These are phyloP conservation scores for Aviceda subcristata DNA, from an alignment of 2,113 vertebrate genomes.

Conservation along the genomic window DNA sequence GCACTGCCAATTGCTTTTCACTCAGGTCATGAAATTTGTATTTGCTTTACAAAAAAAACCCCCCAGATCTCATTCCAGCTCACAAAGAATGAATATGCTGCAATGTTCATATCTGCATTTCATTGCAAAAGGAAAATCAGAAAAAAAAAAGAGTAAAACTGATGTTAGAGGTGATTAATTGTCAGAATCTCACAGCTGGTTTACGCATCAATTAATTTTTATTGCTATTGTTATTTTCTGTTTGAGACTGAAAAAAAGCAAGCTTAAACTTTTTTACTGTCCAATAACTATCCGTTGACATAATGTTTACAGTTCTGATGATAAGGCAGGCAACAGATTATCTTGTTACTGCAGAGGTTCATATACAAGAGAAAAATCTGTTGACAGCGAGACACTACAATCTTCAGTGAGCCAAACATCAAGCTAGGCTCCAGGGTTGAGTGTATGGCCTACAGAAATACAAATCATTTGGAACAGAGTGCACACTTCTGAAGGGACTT, in stretches of 20 bases:
- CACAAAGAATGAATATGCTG: not conserved
- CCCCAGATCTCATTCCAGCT: not conserved
- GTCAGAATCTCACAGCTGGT: rapidly evolving
- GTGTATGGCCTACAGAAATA: not conserved
- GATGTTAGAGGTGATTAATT: not conserved
- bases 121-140: not conserved
- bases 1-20: not conserved
- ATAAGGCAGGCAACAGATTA: not conserved
- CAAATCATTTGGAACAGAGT: not conserved
- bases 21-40: not conserved
- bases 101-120: not conserved
- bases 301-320: not conserved
- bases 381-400: not conserved
- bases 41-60: not conserved
- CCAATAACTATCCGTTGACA: not conserved
- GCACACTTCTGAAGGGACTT: not conserved
- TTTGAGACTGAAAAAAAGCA: not conserved
- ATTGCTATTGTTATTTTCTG: not conserved
- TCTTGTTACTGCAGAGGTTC: not conserved
- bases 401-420: not conserved
- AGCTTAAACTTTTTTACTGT: not conserved
- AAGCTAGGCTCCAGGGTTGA: not conserved
- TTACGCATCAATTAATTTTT: rapidly evolving
- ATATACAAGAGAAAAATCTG: not conserved
- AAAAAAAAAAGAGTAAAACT: not conserved